Conservation (phyloP, 2,888 invertebrate species). For the Alcis repandata region DNA sequence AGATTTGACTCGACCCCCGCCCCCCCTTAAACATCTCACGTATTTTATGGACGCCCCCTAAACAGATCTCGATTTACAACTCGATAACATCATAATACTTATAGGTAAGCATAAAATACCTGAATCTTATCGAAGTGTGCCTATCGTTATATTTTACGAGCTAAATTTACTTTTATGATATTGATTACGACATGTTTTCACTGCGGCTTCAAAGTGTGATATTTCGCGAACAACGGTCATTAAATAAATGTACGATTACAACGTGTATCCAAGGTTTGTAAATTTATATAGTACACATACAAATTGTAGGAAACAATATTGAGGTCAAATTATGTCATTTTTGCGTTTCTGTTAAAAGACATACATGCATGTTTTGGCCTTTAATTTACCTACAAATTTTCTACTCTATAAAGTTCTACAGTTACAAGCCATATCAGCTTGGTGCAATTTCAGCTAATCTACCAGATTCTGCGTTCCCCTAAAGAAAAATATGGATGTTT, state of each 20-base stretch:
- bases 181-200: conserved; percentile 8
- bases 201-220: conserved; percentile 2
- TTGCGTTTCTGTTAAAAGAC: too few relatives aligned
- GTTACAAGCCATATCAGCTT: too few relatives aligned
- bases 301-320: not conserved
- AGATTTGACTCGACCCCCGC: too few relatives aligned
- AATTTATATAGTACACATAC: not conserved
- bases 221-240: conserved; percentile 3
- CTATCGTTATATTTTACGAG: conserved; percentile 6
- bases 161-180: conserved; percentile 9
- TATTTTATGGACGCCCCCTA: too few relatives aligned
- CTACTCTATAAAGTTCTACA: not conserved
- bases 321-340: not conserved
- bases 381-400: too few relatives aligned
- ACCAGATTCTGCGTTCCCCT: too few relatives aligned
- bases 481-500: too few relatives aligned
- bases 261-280: not conserved
- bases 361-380: too few relatives aligned
- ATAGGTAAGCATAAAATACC: conserved; percentile 4
- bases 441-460: too few relatives aligned
- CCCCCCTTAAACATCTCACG: too few relatives aligned
- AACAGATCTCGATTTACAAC: too few relatives aligned
- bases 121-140: conserved; percentile 3
- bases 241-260: not conserved
- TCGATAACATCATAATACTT: not conserved